Base-by-base conservation (phyloP, 2,797 vertebrate species). In the Agapornis canus region DNA sequence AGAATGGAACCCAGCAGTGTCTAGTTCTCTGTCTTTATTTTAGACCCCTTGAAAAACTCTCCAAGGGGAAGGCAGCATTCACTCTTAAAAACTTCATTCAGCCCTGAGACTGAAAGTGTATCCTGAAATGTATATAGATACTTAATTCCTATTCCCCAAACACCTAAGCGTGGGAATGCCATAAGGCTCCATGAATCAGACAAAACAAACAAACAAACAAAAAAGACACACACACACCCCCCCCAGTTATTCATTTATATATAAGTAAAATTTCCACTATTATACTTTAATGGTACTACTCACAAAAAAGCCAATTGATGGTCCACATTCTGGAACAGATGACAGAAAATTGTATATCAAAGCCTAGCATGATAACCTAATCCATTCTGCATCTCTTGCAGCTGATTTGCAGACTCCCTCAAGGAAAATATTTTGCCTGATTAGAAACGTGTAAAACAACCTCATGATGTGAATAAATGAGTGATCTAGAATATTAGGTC, bases 341-440 rank as follows among this genome's bases (percentile, higher is more conserved):
- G 37, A 86, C 8, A 56, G 69, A 86, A 92, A 75, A 82, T 1
- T 89, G 26, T 77, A 82, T 76, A 89, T 60, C 63, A 76, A 92
- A 95, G 29, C 56, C 71, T 90, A 65, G 25, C 27, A 78, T 10
- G 21, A 27, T 70, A 85, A 66, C 31, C 17, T 64, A 70, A 82
- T 93, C 89, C 14, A 86, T 72, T 89, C 56, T 90, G 49, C 54
- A 27, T 66, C 43, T 94, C 59, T 90, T 85, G 66, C 81, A 86
- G 37, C 39, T 80, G 57, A 84, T 90, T 86, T 89, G 48, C 35
- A 90, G 89, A 73, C 5, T 94, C 68, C 60, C 90, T 71, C 32
- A 64, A 70, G 78, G 57, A 87, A 95, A 94, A 82, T 60, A 37
- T 9, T 83, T 90, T 66, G 68, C 63, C 73, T 64, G 90, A 64